Evolutionary conservation across 2,113 vertebrate genomes (phyloP).

Genomic region (Corythoichthys intestinalis): DNA sequence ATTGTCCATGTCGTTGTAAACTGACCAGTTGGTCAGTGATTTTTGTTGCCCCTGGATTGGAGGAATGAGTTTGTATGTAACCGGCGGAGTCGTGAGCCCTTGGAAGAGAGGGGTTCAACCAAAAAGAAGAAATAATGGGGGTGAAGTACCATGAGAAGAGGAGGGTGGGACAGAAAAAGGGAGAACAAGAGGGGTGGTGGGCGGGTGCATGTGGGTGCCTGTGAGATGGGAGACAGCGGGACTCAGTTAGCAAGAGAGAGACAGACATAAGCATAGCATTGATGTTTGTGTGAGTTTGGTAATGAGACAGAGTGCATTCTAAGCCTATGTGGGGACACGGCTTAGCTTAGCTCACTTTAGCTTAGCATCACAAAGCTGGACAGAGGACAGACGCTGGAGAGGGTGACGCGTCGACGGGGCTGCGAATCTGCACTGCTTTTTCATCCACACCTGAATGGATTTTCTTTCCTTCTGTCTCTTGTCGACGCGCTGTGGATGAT

Average conservation of each 20-base stretch:
- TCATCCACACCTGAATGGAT: slow-evolving; percentile 57
- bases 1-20: neutral
- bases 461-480: slow-evolving; percentile 45
- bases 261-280: slow-evolving; percentile 42
- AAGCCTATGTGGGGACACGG: slow-evolving; percentile 62
- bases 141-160: slow-evolving; percentile 39
- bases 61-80: neutral
- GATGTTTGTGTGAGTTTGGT: slow-evolving; percentile 48
- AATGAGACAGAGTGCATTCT: slow-evolving; percentile 59
- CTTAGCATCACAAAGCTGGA: slow-evolving; percentile 73
- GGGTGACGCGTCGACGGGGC: slow-evolving; percentile 47
- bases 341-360: slow-evolving; percentile 76
- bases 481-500: slow-evolving; percentile 43
- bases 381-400: slow-evolving; percentile 58
- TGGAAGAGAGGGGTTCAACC: slow-evolving; percentile 14
- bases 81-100: neutral
- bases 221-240: slow-evolving; percentile 68
- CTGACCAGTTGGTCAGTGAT: neutral
- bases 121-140: slow-evolving; percentile 47
- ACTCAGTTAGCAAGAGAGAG: slow-evolving; percentile 55
- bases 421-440: slow-evolving; percentile 41
- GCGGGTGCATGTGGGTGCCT: slow-evolving; percentile 75
- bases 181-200: slow-evolving; percentile 59
- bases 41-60: neutral
- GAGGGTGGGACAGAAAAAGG: slow-evolving; percentile 48